These are phyloP conservation scores for Limenitis camilla DNA, from an alignment of 2,888 invertebrate genomes.

Conservation along the genomic window DNA sequence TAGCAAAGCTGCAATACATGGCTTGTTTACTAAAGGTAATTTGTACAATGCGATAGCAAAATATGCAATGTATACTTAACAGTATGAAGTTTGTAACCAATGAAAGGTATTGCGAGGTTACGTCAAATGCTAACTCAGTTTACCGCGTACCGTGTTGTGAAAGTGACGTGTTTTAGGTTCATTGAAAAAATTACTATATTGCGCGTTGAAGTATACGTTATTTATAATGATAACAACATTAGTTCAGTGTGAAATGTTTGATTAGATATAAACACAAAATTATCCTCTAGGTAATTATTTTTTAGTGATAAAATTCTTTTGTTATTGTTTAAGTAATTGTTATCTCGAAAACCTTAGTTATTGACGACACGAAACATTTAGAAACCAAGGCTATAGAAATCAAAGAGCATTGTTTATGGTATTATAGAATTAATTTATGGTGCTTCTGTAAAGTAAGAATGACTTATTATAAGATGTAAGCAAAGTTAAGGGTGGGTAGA, in stretches of 20 bases:
- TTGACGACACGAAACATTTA: constrained; percentile 9
- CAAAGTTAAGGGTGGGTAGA: too few relatives aligned
- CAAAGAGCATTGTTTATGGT: not conserved
- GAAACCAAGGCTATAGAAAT: constrained; percentile 7
- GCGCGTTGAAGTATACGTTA: too few relatives aligned
- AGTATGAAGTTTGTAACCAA: not conserved
- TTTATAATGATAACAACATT: too few relatives aligned
- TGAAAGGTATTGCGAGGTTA: constrained; percentile 12
- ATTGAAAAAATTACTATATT: too few relatives aligned
- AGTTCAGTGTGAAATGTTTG: too few relatives aligned
- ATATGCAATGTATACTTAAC: not conserved
- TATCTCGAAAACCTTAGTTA: constrained; percentile 5
- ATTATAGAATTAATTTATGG: not conserved
- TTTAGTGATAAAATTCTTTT: not conserved
- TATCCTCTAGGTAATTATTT: not conserved
- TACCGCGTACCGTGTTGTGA: constrained; percentile 42
- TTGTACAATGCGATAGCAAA: not conserved
- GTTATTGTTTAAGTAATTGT: constrained; percentile 1
- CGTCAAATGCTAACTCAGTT: constrained; percentile 38
- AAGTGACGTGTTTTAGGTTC: constrained; percentile 41
- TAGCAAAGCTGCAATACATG: not conserved
- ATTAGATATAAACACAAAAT: too few relatives aligned
- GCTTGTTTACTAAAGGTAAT: not conserved
- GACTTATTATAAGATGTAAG: too few relatives aligned
- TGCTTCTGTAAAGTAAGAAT: too few relatives aligned